Conservation (phyloP, 2,888 invertebrate species). For the Epistrophe eligans region DNA sequence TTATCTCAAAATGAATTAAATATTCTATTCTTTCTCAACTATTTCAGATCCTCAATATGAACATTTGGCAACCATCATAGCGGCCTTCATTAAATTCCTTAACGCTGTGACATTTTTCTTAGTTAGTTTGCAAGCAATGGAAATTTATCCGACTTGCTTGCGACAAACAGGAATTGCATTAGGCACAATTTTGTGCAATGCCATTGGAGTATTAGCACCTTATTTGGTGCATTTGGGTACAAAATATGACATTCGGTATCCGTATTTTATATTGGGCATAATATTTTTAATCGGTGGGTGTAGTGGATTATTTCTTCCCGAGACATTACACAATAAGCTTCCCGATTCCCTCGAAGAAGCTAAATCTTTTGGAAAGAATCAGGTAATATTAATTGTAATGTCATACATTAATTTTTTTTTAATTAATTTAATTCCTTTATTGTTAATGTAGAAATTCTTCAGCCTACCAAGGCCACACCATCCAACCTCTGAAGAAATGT, state of each 20-base stretch:
- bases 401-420: not conserved
- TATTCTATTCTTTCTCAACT: not conserved
- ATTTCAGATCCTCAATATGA: conserved; percentile 25
- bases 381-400: conserved; percentile 77
- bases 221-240: conserved; percentile 86
- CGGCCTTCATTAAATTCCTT: conserved; percentile 85
- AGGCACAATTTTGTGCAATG: conserved; percentile 86
- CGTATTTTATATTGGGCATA: conserved; percentile 83
- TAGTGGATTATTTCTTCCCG: conserved; percentile 86
- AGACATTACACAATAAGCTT: conserved; percentile 87
- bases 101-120: conserved; percentile 86
- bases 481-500: conserved; percentile 42
- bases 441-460: conserved; percentile 82
- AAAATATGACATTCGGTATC: conserved; percentile 83
- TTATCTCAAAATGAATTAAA: not conserved
- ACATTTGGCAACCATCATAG: conserved; percentile 80
- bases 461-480: conserved; percentile 82
- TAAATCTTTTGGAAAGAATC: conserved; percentile 85
- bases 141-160: conserved; percentile 88
- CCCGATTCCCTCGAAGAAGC: conserved; percentile 88
- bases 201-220: conserved; percentile 85
- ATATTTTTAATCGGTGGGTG: conserved; percentile 84
- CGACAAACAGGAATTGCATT: conserved; percentile 88
- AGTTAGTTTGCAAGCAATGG: conserved; percentile 87
- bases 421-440: not conserved